Conservation (phyloP, 1,140 invertebrate genomes). For the Rhagoletis zephyria region DNA sequence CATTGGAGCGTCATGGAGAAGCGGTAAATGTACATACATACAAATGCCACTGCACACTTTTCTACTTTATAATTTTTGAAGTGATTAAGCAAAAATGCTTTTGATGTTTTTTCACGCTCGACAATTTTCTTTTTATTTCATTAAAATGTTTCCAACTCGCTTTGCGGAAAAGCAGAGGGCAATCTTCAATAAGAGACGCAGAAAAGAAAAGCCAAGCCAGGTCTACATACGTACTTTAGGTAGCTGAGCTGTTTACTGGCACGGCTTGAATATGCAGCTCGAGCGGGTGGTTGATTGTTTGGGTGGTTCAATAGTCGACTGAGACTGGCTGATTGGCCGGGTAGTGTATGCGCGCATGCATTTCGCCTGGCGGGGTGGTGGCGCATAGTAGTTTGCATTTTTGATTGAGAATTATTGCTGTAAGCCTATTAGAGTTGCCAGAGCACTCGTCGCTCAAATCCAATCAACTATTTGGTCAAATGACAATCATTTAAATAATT, state of each 20-base stretch:
- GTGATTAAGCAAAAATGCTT: constrained; percentile 46
- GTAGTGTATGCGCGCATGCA: not conserved
- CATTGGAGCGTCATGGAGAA: not conserved
- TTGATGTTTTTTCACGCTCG: constrained; percentile 48
- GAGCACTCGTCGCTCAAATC: constrained; percentile 33
- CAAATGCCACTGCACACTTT: constrained; percentile 1
- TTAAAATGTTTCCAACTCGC: constrained; percentile 5
- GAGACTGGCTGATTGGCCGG: not conserved
- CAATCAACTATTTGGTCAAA: constrained; percentile 42
- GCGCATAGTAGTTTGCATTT: constrained; percentile 33
- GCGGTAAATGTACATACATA: not conserved
- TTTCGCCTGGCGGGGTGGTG: not conserved
- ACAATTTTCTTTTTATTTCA: constrained; percentile 28
- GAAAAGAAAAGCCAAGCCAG: not conserved
- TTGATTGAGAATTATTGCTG: constrained; percentile 49
- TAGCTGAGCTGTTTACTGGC: not conserved
- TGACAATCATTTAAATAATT: constrained; percentile 42
- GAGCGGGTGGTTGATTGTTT: not conserved
- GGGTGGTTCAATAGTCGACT: not conserved
- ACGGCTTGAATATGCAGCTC: not conserved
- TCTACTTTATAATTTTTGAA: constrained; percentile 37
- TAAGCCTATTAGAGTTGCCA: constrained; percentile 47
- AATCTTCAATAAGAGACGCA: not conserved
- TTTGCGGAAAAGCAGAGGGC: not conserved
- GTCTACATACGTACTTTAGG: too few species aligned